A percentile compares a stretch with the other conserved stretches of the same genome.
Evolutionary conservation across 2,797 vertebrate species (phyloP).

Genomic region (Danio aesculapii): DNA sequence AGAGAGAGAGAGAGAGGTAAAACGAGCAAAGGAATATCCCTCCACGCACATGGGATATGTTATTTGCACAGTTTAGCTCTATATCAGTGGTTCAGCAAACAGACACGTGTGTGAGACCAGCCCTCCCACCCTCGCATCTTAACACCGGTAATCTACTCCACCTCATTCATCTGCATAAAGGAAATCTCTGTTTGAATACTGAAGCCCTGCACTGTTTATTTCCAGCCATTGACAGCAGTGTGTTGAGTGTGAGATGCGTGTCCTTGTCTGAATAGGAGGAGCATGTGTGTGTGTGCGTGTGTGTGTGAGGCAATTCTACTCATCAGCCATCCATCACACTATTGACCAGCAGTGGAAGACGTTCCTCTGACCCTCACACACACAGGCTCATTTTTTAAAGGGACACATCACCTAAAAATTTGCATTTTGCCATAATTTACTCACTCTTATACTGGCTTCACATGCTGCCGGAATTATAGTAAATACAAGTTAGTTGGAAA

Average conservation of each 20-base stretch:
- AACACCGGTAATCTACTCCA: constrained; percentile 64
- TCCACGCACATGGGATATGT: constrained; percentile 22
- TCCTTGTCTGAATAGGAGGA: neutral
- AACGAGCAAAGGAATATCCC: neutral
- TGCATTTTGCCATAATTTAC: neutral
- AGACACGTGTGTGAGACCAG: neutral
- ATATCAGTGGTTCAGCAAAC: constrained; percentile 10
- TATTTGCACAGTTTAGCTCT: constrained; percentile 41
- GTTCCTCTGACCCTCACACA: constrained; percentile 27
- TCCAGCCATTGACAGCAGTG: constrained; percentile 37
- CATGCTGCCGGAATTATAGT: too few relatives aligned
- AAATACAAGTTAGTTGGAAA: too few relatives aligned
- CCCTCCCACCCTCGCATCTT: neutral
- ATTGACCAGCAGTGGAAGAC: constrained; percentile 43
- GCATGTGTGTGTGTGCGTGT: neutral
- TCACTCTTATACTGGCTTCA: too few relatives aligned
- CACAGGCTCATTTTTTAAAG: constrained; percentile 18
- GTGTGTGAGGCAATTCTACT: constrained; percentile 16
- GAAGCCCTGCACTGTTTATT: constrained; percentile 43
- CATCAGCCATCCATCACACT: constrained; percentile 46
- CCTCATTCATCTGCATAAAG: constrained; percentile 68
- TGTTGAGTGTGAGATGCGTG: constrained; percentile 33
- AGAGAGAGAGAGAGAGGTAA: neutral
- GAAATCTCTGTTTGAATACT: constrained; percentile 65
- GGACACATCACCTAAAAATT: neutral